phyloP scores from a whole-genome alignment of 2,797 vertebrate species.

The Novumbra hubbsi region DNA sequence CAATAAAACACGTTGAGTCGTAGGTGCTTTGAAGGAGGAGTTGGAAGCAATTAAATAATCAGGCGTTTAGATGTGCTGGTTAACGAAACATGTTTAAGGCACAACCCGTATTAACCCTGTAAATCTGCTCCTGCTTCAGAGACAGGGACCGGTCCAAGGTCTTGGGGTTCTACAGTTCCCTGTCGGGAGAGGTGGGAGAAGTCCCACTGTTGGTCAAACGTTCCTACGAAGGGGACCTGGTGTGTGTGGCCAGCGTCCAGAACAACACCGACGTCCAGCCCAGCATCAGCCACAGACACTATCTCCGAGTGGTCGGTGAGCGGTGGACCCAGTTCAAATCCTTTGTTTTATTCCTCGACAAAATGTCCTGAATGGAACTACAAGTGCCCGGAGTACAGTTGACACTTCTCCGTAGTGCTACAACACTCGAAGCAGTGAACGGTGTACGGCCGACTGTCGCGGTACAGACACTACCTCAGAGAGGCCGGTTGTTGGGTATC shows the following conservation, averaged over 20 bases:
- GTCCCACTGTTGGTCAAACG: neutral
- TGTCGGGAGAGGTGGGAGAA: fast-evolving
- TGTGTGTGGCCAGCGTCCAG: constrained; percentile 57
- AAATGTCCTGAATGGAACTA: too few relatives aligned
- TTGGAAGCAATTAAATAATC: too few relatives aligned
- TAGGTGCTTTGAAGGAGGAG: too few relatives aligned
- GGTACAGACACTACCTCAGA: too few relatives aligned
- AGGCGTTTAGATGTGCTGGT: too few relatives aligned
- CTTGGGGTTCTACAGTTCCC: constrained; percentile 22
- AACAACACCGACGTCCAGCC: constrained; percentile 51
- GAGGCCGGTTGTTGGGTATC: too few relatives aligned
- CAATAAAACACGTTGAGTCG: too few relatives aligned
- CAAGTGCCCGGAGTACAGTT: neutral
- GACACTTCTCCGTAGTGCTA: neutral
- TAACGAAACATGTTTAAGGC: too few relatives aligned
- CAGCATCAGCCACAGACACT: constrained; percentile 43
- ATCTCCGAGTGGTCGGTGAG: constrained; percentile 67
- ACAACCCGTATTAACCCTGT: too few relatives aligned
- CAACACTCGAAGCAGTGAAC: neutral
- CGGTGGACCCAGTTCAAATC: neutral
- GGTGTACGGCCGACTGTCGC: too few relatives aligned
- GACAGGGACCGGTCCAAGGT: neutral
- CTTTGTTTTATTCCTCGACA: neutral
- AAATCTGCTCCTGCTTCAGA: constrained; percentile 29
- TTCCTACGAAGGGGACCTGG: constrained; percentile 44